Evolutionary conservation across 53 echinoderm and acorn worm genomes (phyloP).

Genomic region (Mesocentrotus franciscanus): DNA sequence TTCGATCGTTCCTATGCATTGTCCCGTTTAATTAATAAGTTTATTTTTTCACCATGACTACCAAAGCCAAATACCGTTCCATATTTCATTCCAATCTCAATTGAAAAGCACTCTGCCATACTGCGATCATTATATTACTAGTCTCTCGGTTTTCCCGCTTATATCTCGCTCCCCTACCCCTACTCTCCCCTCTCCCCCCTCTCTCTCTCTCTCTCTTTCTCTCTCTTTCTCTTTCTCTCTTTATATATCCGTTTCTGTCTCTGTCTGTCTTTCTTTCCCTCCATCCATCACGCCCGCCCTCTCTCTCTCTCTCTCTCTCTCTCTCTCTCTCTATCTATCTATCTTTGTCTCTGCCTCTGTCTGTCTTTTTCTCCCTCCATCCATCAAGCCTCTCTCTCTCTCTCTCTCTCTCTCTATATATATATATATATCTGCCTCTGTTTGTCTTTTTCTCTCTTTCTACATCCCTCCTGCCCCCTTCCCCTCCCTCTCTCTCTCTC

Average conservation of each 20-base stretch:
- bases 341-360: neutral
- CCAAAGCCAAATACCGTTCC: neutral
- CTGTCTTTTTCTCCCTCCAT: neutral
- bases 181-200: neutral
- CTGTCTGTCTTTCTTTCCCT: too few relatives aligned
- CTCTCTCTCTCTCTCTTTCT: neutral
- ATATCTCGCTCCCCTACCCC: neutral
- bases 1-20: neutral
- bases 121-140: too few relatives aligned
- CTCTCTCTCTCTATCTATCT: neutral
- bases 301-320: too few relatives aligned
- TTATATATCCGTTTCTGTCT: too few relatives aligned
- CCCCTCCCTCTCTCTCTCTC: too few relatives aligned
- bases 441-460: neutral
- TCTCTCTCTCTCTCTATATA: too few relatives aligned
- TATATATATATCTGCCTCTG: too few relatives aligned
- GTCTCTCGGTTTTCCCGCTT: neutral
- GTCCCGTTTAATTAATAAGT: neutral
- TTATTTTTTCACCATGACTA: neutral
- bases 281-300: too few relatives aligned
- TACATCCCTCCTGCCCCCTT: neutral
- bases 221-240: too few relatives aligned
- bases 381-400: too few relatives aligned
- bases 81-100: neutral
- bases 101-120: neutral